These are phyloP conservation scores for Tenthredo notha DNA, from an alignment of 2,888 invertebrate species.

Conservation along the genomic window DNA sequence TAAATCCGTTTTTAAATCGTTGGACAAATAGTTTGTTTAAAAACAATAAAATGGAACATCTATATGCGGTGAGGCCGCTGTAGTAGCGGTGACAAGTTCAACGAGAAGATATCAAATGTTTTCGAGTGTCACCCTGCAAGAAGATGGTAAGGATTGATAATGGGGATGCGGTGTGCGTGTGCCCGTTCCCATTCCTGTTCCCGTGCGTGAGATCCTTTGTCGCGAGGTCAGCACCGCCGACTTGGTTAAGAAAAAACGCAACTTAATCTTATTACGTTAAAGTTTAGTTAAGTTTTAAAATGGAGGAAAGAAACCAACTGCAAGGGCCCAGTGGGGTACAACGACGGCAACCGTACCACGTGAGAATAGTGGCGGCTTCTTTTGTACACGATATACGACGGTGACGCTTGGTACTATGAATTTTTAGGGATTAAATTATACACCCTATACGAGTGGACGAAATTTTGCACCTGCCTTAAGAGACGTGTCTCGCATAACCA, in stretches of 20 bases:
- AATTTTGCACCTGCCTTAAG: constrained; percentile 44
- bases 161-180: background rate
- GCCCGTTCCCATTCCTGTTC: background rate
- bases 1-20: no score
- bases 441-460: background rate
- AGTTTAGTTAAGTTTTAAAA: constrained; percentile 33
- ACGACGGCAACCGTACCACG: background rate
- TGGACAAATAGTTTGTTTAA: no score
- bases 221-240: constrained; percentile 24
- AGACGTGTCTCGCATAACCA: constrained; percentile 29
- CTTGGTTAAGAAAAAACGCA: constrained; percentile 26
- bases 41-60: no score
- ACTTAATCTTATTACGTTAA: constrained; percentile 46
- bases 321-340: no score
- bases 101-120: constrained; percentile 49
- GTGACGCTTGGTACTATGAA: background rate
- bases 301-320: constrained; percentile 2
- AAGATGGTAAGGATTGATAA: constrained; percentile 43
- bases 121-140: constrained; percentile 49
- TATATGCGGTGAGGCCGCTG: background rate
- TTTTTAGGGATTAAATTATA: background rate
- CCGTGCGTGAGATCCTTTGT: constrained; percentile 48
- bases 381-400: constrained; percentile 15
- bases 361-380: constrained; percentile 44
- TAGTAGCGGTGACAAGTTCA: background rate